Base-by-base conservation (phyloP, 2,113 vertebrate species). In the Panthera uncia region DNA sequence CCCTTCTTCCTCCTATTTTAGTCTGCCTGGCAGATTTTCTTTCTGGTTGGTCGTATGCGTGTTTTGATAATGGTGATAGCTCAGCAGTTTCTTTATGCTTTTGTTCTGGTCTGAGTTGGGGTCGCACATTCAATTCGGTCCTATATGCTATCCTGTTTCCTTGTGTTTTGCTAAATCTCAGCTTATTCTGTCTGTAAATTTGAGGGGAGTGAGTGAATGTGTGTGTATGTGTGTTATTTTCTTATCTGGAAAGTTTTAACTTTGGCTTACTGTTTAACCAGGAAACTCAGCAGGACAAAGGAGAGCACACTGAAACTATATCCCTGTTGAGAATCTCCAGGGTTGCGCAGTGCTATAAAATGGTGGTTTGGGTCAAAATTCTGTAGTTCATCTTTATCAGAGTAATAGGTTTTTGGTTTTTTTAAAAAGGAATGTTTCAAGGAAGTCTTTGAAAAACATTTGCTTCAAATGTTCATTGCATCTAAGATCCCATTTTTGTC, bases 401-500 rank as follows among this genome's bases (percentile, higher is more conserved):
- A 98, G 96, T 88, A 89, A 94, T 94, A 76, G 82, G 65, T 83
- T 98, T 98, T 97, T 96, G 96, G 98, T 78, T 79, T 97, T 96
- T 94, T 96, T 96, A 87, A 45, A 29, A 98, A 96, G 98, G 96
- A 98, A 97, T 97, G 91, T 98, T 99, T 99, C 98, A 98, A 99
- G 98, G 98, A 99, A 98, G 98, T 98, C 99, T 99, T 99, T 99
- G 98, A 99, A 98, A 98, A 98, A 97, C 87, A 80, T 99, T 99
- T 99, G 99, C 99, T 99, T 99, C 99, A 99, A 99, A 99, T 99
- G 99, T 99, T 99, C 98, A 98, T 98, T 99, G 98, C 99, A 97
- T 99, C 98, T 98, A 98, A 99, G 99, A 99, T 99, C 99, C 98
- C 99, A 99, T 99, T 99, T 99, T 99, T 99, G 99, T 96, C 98